phyloP scores from a whole-genome alignment of 2,113 vertebrate species.

The Dasypus novemcinctus region DNA sequence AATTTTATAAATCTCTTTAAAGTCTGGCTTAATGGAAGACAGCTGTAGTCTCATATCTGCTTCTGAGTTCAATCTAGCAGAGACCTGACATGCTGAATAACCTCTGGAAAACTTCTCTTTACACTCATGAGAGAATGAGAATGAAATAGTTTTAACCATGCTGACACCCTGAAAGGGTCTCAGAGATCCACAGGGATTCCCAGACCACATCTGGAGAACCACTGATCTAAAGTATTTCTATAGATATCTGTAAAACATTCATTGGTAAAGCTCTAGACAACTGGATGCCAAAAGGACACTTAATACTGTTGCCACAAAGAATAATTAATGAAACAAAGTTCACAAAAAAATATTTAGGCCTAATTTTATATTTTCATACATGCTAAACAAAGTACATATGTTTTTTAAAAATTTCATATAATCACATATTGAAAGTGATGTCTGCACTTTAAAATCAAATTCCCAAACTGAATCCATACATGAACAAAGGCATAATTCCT shows the following conservation, averaged over 20 bases:
- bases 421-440: slow-evolving; percentile 36
- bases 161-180: neutral
- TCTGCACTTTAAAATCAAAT: slow-evolving; percentile 27
- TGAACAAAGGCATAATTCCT: slow-evolving; percentile 28
- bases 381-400: neutral
- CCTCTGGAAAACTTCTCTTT: neutral
- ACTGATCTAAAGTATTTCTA: neutral
- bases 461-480: neutral
- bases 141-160: slow-evolving; percentile 22
- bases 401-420: slow-evolving; percentile 19
- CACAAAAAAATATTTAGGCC: slow-evolving; percentile 27
- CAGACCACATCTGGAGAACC: neutral
- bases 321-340: neutral
- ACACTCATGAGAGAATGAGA: neutral
- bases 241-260: neutral
- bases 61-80: slow-evolving; percentile 5
- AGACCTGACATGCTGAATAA: neutral
- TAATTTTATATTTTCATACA: slow-evolving; percentile 39
- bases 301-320: neutral
- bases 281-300: neutral
- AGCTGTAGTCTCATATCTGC: neutral
- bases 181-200: neutral
- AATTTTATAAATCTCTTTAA: slow-evolving; percentile 33
- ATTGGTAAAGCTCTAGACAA: neutral
- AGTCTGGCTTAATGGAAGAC: neutral